A percentile compares a stretch with the other conserved stretches of the same genome.
Evolutionary conservation across 2,113 vertebrate genomes (phyloP).

Genomic region (Anhinga rufa): DNA sequence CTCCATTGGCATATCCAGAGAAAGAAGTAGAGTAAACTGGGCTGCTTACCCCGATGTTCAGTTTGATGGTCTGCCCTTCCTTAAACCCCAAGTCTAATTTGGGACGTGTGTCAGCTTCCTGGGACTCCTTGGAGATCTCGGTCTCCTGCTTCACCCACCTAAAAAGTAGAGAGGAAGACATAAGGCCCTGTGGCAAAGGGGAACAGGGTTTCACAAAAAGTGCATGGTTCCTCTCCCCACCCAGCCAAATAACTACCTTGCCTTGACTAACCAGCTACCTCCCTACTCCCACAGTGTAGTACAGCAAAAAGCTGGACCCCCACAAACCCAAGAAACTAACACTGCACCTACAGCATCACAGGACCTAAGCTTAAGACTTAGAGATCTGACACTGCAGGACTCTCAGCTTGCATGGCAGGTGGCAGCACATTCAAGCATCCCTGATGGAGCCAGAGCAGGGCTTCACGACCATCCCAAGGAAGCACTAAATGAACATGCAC

Average conservation of each 20-base stretch:
- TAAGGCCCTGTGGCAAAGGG: not conserved
- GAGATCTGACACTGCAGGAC: not conserved
- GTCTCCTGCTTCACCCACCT: constrained; percentile 96
- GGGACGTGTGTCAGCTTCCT: constrained; percentile 82
- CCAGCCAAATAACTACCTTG: not conserved
- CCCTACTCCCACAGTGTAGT: not conserved
- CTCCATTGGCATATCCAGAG: not conserved
- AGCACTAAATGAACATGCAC: not conserved
- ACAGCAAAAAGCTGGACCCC: not conserved
- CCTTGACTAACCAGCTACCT: not conserved
- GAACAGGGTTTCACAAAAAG: not conserved
- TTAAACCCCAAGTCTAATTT: constrained; percentile 96
- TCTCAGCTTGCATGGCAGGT: not conserved
- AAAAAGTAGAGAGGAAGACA: not conserved
- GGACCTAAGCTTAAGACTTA: not conserved
- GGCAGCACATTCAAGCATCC: not conserved
- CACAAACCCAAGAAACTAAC: not conserved
- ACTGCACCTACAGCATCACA: not conserved
- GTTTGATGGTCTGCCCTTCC: constrained; percentile 96
- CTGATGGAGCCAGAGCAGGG: not conserved
- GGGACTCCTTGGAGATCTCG: constrained; percentile 87
- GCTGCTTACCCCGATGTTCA: constrained; percentile 90
- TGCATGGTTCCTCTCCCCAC: not conserved
- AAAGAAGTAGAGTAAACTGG: not conserved
- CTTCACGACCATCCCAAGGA: not conserved